Percentiles rank a stretch among this genome's conserved stretches.
Conservation (phyloP, 2,888 invertebrate genomes). For the Hylaea fasciaria region DNA sequence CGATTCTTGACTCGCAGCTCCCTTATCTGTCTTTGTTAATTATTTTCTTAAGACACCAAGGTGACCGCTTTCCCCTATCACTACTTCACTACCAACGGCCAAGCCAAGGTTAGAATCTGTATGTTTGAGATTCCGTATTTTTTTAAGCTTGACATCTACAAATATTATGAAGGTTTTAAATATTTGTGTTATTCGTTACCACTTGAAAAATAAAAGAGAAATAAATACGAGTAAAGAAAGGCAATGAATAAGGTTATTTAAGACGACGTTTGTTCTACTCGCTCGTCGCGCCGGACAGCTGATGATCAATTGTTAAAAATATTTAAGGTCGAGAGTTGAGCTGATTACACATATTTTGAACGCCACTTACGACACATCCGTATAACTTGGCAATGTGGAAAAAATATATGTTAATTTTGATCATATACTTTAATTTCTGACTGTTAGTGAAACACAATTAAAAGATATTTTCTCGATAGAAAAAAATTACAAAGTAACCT, state of each 20-base stretch:
- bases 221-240: no score
- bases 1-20: background rate
- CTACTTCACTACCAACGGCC: conserved; percentile 15
- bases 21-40: conserved; percentile 5
- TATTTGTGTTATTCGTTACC: conserved; percentile 10
- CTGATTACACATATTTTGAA: no score
- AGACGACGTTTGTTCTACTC: background rate
- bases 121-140: conserved; percentile 20
- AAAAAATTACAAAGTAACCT: no score
- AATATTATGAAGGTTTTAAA: conserved; percentile 16
- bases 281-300: no score
- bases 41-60: conserved; percentile 1
- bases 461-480: no score
- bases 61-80: conserved; percentile 26
- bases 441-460: no score
- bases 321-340: no score
- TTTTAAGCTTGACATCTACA: conserved; percentile 2
- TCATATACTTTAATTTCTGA: no score
- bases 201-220: conserved; percentile 6
- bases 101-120: conserved; percentile 13
- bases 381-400: no score
- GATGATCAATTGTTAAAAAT: no score
- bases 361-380: no score
- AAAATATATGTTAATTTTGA: no score
- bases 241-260: conserved; percentile 3